phyloP scores from a whole-genome alignment of 2,797 vertebrate genomes.

The Enteromius radiatus region DNA sequence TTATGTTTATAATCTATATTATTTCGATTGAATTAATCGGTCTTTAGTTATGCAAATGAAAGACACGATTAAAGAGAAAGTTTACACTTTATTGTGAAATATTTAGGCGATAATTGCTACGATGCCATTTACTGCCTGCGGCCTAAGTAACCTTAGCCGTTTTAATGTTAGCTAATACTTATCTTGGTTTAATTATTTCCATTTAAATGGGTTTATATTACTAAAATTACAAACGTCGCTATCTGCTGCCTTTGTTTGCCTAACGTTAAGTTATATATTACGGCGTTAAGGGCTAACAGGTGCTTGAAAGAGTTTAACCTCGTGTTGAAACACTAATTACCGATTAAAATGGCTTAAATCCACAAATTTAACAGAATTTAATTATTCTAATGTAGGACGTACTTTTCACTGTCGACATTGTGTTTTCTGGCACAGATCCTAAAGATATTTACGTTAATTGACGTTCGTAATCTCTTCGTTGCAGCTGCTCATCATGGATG shows the following conservation, averaged over 20 bases:
- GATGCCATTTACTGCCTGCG: not conserved
- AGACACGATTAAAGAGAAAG: not conserved
- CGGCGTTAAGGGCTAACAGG: too few species aligned
- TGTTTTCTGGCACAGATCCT: not conserved
- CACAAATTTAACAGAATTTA: too few species aligned
- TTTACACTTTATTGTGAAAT: not conserved
- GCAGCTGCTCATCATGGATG: constrained; percentile 29
- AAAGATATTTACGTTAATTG: not conserved
- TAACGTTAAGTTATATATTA: too few species aligned
- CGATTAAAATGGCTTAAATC: not conserved
- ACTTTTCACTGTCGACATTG: not conserved
- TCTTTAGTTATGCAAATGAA: not conserved
- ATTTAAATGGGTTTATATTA: not conserved
- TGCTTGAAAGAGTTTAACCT: not conserved
- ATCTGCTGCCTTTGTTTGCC: too few species aligned
- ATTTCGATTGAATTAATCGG: not conserved
- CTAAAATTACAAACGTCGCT: too few species aligned
- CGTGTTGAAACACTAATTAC: too few species aligned
- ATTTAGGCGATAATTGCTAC: not conserved
- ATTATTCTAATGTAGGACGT: not conserved
- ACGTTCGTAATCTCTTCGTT: not conserved
- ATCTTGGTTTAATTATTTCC: not conserved
- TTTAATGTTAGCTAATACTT: not conserved
- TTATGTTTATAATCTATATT: not conserved
- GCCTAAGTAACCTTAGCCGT: not conserved